Evolutionary conservation across 2,797 vertebrate genomes (phyloP).

Genomic region (Delichon dasypus): DNA sequence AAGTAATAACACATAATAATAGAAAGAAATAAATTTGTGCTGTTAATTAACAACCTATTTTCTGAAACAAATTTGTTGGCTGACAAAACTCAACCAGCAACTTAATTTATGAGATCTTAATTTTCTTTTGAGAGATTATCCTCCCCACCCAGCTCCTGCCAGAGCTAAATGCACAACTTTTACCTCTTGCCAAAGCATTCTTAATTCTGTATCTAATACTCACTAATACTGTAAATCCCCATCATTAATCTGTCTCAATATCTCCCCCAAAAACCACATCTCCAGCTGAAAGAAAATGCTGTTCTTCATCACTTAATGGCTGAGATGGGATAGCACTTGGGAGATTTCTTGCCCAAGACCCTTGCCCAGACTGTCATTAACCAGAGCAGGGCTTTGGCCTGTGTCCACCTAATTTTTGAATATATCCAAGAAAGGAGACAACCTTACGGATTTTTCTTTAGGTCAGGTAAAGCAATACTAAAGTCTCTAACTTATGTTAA

Average conservation of each 20-base stretch:
- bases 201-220: not conserved
- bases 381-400: accelerated
- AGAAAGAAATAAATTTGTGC: not conserved
- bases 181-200: not conserved
- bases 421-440: not conserved
- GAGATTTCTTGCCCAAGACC: not conserved
- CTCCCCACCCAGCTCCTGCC: not conserved
- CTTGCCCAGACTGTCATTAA: not conserved
- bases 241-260: not conserved
- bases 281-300: not conserved
- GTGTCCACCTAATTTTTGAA: not conserved
- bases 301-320: not conserved
- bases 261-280: not conserved
- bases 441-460: not conserved
- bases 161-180: not conserved
- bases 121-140: not conserved
- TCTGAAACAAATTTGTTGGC: not conserved
- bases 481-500: not conserved
- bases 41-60: not conserved
- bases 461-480: not conserved
- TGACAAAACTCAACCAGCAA: not conserved
- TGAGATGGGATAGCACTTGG: not conserved
- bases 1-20: not conserved
- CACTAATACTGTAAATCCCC: not conserved
- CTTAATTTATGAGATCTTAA: not conserved